Evolutionary conservation across 35 echinoderm and acorn worm species (phyloP).

Genomic region (Hemicentrotus pulcherrimus): DNA sequence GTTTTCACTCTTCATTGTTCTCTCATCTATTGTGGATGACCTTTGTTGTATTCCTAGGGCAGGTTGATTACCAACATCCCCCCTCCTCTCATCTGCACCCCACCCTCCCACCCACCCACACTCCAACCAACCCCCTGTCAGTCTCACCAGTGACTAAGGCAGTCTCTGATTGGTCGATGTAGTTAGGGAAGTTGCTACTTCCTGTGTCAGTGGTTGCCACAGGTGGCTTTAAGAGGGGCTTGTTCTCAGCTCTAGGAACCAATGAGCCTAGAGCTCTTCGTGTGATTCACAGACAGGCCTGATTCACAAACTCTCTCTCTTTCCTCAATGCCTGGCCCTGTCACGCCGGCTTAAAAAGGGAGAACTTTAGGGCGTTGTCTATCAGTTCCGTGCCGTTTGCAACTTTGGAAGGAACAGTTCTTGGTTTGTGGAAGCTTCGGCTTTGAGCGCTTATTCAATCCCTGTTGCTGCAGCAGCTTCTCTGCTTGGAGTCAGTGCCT

Average conservation of each 20-base stretch:
- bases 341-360: not conserved
- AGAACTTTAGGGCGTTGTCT: conserved; percentile 31
- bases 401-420: not conserved
- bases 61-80: conserved; percentile 21
- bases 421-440: not conserved
- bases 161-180: conserved; percentile 31
- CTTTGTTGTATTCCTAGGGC: not conserved
- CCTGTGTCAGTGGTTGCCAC: conserved; percentile 15
- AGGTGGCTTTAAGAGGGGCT: conserved; percentile 45
- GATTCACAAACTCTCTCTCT: not conserved
- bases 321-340: not conserved
- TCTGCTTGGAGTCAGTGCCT: no score
- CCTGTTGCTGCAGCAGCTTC: not conserved
- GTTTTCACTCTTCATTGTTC: not conserved
- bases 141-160: conserved; percentile 22
- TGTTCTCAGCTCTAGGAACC: not conserved
- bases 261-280: not conserved
- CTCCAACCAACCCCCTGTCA: not conserved
- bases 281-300: conserved; percentile 6
- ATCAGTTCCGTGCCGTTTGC: conserved; percentile 5
- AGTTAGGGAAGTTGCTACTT: conserved; percentile 19
- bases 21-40: not conserved
- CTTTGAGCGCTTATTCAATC: not conserved
- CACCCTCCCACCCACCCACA: no score
- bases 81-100: not conserved